Base-by-base conservation (phyloP, 2,113 vertebrate species). In the Phalacrocorax carbo region DNA sequence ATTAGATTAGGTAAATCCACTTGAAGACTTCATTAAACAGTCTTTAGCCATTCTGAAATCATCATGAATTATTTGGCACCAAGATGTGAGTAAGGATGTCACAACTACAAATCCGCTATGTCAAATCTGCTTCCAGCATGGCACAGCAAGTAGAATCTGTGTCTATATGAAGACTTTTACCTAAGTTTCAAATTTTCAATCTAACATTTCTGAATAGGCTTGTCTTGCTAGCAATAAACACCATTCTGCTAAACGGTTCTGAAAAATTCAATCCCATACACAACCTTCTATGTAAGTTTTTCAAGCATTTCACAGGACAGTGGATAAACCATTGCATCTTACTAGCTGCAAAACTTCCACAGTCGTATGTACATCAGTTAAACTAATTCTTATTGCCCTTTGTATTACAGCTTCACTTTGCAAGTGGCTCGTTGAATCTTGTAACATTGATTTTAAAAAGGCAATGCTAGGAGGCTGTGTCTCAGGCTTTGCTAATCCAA, bases 401-500 rank as follows among this genome's bases (percentile, higher is more conserved):
- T 0, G 10, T 46, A 13, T 46, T 30, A 16, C 7, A 82, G 29
- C 42, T 69, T 86, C 17, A 25, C 23, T 13, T 85, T 46, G 60
- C 19, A 42, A 69, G 29, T 32, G 13, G 18, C 48, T 91, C 61
- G 15, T 42, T 73, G 36, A 62, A 7, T 36, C 46, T 77, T 54
- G 4, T 17, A 44, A 9, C 4, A 5, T 2, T 48, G 13, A 38
- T 29, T 51, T 15, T 10, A 29, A 19, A 79, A 40, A 75, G 38
- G 13, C 3, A 4, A 2, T 21, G 4, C 10, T 3, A 5, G 36
- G 34, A n/a, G 13, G 11, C 44, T 72, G 44, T 15, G 11, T 55
- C 21, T 34, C 36, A 9, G 23, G 62, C 10, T 54, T 32, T 13
- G 11, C 44, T 58, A 3, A 42, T 30, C 36, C 0, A 0, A 11